Conservation (phyloP, 2,113 vertebrate species). For the Odocoileus virginianus region DNA sequence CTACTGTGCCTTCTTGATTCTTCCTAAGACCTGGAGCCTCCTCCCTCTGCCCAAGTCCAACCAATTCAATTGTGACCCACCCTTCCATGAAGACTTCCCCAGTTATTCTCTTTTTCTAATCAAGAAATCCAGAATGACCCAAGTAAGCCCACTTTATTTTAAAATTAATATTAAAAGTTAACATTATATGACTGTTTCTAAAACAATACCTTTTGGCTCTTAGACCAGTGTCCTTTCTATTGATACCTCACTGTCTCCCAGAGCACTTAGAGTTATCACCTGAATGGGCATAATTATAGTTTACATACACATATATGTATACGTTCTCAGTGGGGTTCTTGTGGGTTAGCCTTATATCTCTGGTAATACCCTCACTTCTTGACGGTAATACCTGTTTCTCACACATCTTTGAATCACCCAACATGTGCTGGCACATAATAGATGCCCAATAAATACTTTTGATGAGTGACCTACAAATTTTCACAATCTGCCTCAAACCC, state of each 20-base stretch:
- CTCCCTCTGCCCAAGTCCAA: neutral
- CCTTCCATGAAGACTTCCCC: neutral
- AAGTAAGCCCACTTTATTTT: constrained; percentile 20
- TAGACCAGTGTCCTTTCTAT: neutral
- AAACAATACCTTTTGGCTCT: neutral
- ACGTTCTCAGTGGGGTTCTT: neutral
- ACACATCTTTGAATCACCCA: neutral
- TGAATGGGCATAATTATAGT: neutral
- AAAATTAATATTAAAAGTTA: neutral
- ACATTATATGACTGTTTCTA: neutral
- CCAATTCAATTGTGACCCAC: neutral
- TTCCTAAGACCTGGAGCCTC: neutral
- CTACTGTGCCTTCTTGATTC: neutral
- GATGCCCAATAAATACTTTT: neutral
- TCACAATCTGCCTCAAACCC: neutral
- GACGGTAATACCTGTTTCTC: neutral
- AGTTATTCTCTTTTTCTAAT: neutral
- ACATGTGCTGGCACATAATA: neutral
- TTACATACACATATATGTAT: neutral
- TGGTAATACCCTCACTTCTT: neutral
- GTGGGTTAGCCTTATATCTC: neutral
- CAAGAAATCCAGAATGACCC: neutral
- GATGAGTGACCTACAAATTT: neutral
- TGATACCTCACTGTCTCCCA: neutral
- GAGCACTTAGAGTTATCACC: neutral